A percentile compares a stretch with the other conserved stretches of the same genome.
phyloP scores from a whole-genome alignment of 2,797 vertebrate species.

The Galagoides demidoff region DNA sequence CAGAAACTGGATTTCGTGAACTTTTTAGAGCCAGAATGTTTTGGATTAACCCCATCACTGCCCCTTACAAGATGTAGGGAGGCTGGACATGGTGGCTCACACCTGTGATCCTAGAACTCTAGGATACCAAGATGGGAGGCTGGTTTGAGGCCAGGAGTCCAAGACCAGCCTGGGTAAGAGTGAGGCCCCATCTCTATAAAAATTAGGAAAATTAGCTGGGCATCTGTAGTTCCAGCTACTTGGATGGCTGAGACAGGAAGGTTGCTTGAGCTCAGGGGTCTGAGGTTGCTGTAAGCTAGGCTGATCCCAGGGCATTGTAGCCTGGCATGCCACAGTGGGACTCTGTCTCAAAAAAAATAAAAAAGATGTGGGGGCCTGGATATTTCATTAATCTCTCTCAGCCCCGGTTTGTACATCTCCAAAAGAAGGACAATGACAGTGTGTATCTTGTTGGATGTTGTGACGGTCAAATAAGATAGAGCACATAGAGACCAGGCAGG shows the following conservation, averaged over 20 bases:
- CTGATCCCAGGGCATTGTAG: background rate
- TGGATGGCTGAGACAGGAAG: background rate
- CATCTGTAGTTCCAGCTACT: background rate
- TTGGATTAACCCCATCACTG: background rate
- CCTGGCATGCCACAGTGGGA: background rate
- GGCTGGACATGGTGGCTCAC: background rate
- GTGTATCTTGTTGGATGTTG: background rate
- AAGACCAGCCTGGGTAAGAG: background rate
- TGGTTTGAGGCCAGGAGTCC: background rate
- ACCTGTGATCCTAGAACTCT: background rate
- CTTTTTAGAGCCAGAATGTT: background rate
- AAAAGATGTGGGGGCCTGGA: no score
- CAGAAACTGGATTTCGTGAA: background rate
- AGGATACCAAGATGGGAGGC: background rate
- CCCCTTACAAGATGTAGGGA: background rate
- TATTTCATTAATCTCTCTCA: background rate
- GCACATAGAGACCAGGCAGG: background rate
- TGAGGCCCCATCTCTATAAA: background rate
- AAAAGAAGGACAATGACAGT: background rate
- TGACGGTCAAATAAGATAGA: background rate
- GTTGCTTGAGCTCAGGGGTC: background rate
- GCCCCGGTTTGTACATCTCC: background rate
- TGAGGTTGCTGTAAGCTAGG: background rate
- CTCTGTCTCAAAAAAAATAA: no score
- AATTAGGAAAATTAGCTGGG: background rate